These are phyloP conservation scores for Mallotus villosus DNA, from an alignment of 2,797 vertebrate species.

Conservation along the genomic window DNA sequence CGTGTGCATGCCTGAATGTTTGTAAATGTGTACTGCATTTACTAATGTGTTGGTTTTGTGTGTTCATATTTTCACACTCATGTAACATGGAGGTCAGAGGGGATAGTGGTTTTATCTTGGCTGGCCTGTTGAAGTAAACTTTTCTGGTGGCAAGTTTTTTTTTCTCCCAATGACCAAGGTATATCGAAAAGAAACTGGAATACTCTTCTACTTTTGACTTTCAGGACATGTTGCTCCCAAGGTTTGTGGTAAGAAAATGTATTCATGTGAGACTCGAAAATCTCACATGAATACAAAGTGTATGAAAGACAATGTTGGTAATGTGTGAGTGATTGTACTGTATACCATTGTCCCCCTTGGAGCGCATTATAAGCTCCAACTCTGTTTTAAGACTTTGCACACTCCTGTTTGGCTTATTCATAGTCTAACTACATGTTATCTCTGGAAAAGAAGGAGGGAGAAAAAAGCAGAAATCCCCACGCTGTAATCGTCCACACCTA, in stretches of 20 bases:
- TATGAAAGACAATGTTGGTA: no score
- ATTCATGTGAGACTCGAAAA: no score
- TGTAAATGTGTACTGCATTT: no score
- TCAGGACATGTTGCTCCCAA: no score
- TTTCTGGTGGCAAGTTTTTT: background rate
- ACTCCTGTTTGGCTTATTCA: background rate
- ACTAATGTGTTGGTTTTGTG: background rate
- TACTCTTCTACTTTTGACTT: background rate
- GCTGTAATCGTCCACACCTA: constrained; percentile 59
- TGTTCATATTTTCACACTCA: background rate
- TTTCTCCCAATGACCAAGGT: background rate
- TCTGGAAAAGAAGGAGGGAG: constrained; percentile 27
- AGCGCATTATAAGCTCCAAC: background rate
- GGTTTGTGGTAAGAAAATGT: no score
- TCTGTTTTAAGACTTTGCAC: background rate
- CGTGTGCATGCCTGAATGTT: background rate
- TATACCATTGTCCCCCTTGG: background rate
- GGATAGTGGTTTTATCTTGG: background rate
- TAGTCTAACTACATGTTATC: constrained; percentile 24
- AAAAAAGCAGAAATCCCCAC: constrained; percentile 46
- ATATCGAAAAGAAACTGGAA: background rate
- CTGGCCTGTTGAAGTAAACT: constrained; percentile 9
- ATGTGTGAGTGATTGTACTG: background rate
- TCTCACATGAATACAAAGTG: no score
- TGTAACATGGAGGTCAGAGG: background rate